Conservation (phyloP, 2,888 invertebrate genomes). For the Drosophila kokeensis region DNA sequence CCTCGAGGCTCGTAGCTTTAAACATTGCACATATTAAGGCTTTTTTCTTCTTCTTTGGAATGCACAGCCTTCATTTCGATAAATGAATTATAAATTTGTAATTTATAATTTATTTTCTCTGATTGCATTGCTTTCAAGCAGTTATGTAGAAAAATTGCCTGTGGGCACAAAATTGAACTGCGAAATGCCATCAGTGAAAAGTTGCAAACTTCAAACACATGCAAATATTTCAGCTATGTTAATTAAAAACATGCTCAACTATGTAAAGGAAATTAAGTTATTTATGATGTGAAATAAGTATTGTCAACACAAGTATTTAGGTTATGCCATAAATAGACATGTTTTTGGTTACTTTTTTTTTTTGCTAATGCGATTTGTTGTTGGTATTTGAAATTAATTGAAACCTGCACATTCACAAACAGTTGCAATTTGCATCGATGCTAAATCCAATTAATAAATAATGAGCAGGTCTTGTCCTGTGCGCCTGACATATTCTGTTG, state of each 20-base stretch:
- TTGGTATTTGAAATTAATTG: constrained; percentile 29
- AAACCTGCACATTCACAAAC: constrained; percentile 10
- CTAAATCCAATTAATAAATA: constrained; percentile 72
- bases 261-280: constrained; percentile 10
- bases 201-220: constrained; percentile 11
- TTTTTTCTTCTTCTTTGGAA: background rate
- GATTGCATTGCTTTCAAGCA: background rate
- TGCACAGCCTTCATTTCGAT: background rate
- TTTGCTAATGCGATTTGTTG: constrained; percentile 21
- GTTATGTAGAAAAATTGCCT: constrained; percentile 5
- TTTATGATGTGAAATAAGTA: constrained; percentile 12
- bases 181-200: constrained; percentile 31
- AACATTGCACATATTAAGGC: background rate
- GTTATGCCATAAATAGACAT: background rate
- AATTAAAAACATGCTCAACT: constrained; percentile 35
- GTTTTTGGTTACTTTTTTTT: background rate
- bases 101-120: background rate
- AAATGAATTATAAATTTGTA: background rate
- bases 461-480: constrained; percentile 45
- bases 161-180: constrained; percentile 10
- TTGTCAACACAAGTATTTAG: background rate
- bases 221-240: constrained; percentile 29
- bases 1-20: background rate
- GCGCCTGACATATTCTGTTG: constrained; percentile 46
- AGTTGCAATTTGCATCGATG: constrained; percentile 46